Evolutionary conservation across 2,113 vertebrate genomes (phyloP).

Genomic region (Labrus mixtus): DNA sequence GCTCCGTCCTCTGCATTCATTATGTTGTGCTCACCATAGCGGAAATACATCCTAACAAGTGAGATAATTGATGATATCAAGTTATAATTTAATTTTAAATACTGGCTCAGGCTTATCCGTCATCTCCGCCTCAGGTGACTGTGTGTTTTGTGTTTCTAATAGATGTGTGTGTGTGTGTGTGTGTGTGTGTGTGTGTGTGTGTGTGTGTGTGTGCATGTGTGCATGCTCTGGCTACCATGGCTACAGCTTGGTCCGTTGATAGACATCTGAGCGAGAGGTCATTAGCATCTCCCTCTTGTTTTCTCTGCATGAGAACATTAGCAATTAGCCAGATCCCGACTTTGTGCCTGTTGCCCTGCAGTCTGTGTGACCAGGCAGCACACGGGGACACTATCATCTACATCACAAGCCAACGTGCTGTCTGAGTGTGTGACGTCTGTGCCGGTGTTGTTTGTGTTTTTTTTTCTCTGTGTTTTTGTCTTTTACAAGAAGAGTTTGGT

Average conservation of each 20-base stretch:
- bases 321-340: conserved; percentile 65
- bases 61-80: conserved; percentile 69
- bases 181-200: conserved; percentile 38
- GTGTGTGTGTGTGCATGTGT: background rate
- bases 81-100: conserved; percentile 69
- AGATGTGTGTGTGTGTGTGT: background rate
- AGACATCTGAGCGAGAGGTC: conserved; percentile 65
- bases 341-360: conserved; percentile 14
- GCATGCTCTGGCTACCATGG: conserved; percentile 60
- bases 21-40: conserved; percentile 43
- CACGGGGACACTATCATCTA: conserved; percentile 34
- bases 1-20: conserved; percentile 39
- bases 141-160: conserved; percentile 27
- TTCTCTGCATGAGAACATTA: conserved; percentile 73
- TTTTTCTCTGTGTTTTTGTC: conserved; percentile 24
- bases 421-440: conserved; percentile 51
- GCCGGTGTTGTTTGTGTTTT: conserved; percentile 33
- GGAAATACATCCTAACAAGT: conserved; percentile 59
- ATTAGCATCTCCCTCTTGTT: conserved; percentile 71
- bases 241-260: conserved; percentile 58
- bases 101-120: conserved; percentile 47
- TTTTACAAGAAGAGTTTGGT: conserved; percentile 25
- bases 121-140: conserved; percentile 60
- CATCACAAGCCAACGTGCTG: conserved; percentile 42
- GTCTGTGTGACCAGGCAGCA: conserved; percentile 44